Evolutionary conservation across 2,797 vertebrate species (phyloP).

Genomic region (Neosilurus hyrtlii): DNA sequence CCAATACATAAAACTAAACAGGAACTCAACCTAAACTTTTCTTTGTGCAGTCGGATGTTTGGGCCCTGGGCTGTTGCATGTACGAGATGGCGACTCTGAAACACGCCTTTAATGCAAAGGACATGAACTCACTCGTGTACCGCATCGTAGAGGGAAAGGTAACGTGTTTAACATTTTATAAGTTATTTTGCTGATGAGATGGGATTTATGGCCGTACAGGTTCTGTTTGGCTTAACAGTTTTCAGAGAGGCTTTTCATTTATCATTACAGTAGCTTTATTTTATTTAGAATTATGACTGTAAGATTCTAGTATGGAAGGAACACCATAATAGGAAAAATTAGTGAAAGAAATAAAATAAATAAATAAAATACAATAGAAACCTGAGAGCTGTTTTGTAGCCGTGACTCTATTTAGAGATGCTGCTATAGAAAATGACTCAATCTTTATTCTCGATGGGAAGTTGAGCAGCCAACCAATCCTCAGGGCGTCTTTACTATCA

Average conservation of each 20-base stretch:
- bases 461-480: background rate
- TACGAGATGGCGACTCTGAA: constrained; percentile 97
- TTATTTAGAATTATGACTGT: background rate
- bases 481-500: background rate
- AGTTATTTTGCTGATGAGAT: background rate
- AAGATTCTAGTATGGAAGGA: background rate
- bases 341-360: too few species aligned
- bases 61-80: constrained; percentile 96
- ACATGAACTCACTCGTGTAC: constrained; percentile 98
- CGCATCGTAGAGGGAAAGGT: constrained; percentile 98
- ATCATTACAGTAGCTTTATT: background rate
- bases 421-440: background rate
- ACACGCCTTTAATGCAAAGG: constrained; percentile 96
- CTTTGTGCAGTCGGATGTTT: constrained; percentile 88
- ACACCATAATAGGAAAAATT: background rate
- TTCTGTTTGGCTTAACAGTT: background rate
- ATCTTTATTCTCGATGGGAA: background rate
- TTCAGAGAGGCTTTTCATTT: too few species aligned
- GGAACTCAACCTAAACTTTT: constrained; percentile 10
- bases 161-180: constrained; percentile 43
- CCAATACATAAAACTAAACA: background rate
- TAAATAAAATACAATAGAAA: too few species aligned
- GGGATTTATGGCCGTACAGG: background rate
- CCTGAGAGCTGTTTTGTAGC: too few species aligned
- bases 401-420: background rate